Evolutionary conservation across 2,888 invertebrate genomes (phyloP).

Genomic region (Ethmia dodecea): DNA sequence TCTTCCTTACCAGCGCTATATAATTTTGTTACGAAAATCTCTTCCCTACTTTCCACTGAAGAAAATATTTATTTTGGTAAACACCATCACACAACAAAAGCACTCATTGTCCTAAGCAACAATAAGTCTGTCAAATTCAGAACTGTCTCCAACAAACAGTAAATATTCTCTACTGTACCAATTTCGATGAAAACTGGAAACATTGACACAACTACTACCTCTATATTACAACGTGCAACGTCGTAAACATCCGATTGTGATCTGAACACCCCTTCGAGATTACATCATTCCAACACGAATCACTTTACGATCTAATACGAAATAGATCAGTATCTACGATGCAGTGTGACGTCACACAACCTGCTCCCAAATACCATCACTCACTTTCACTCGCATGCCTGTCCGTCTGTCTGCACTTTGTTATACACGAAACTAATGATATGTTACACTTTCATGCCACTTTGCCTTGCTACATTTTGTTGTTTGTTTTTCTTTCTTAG

Average conservation of each 20-base stretch:
- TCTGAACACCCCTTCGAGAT: not conserved
- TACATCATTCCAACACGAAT: constrained; percentile 3
- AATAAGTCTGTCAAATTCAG: too few species aligned
- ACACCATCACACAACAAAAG: too few species aligned
- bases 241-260: not conserved
- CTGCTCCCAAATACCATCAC: constrained; percentile 58
- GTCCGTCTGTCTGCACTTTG: constrained; percentile 29
- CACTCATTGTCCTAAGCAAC: too few species aligned
- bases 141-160: too few species aligned
- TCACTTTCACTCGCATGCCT: constrained; percentile 67
- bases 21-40: too few species aligned
- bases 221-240: not conserved
- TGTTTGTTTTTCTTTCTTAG: not conserved
- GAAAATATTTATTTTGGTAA: too few species aligned
- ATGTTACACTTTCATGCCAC: constrained; percentile 22
- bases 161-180: too few species aligned
- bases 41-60: too few species aligned
- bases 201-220: too few species aligned
- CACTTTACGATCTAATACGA: constrained; percentile 2
- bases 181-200: too few species aligned
- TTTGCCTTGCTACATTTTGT: not conserved
- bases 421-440: constrained; percentile 17
- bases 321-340: constrained; percentile 5
- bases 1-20: too few species aligned
- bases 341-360: constrained; percentile 49